A percentile compares a stretch with the other conserved stretches of the same genome.
These are phyloP conservation scores for Drosophila setifemur DNA, from an alignment of 1,140 invertebrate species.

Conservation along the genomic window DNA sequence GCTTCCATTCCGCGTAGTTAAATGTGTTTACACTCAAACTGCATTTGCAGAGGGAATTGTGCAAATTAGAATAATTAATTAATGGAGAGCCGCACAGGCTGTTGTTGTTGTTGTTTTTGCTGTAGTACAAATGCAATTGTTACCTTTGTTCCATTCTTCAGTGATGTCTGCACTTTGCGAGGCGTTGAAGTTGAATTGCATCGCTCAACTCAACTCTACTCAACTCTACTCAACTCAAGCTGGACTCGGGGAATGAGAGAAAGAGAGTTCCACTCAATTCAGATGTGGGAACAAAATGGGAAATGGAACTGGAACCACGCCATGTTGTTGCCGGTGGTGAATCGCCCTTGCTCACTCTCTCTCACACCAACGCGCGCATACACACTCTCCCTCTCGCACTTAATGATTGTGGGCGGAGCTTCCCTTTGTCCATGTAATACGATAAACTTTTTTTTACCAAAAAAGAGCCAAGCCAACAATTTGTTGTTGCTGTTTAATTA, in stretches of 20 bases:
- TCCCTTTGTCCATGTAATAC: slow-evolving; percentile 15
- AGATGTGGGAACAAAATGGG: slow-evolving; percentile 59
- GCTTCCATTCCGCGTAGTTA: slow-evolving; percentile 18
- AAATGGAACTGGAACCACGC: slow-evolving; percentile 66
- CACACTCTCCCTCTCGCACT: slow-evolving; percentile 7
- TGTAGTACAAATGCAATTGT: slow-evolving; percentile 36
- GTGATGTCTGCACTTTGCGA: slow-evolving; percentile 50
- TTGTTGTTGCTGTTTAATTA: slow-evolving; percentile 54
- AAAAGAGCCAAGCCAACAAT: slow-evolving; percentile 36
- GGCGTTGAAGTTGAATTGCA: slow-evolving; percentile 44
- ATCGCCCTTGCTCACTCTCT: slow-evolving; percentile 15
- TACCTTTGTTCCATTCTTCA: slow-evolving; percentile 40
- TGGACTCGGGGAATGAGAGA: neutral
- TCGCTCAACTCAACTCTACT: neutral
- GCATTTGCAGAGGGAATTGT: slow-evolving; percentile 37
- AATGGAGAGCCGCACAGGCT: slow-evolving; percentile 9
- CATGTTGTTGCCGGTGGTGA: slow-evolving; percentile 58
- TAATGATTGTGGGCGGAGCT: slow-evolving; percentile 62
- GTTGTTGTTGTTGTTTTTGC: slow-evolving; percentile 21
- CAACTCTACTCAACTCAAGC: neutral
- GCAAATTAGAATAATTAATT: slow-evolving; percentile 67
- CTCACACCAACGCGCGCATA: too few species aligned
- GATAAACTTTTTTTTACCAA: slow-evolving; percentile 3
- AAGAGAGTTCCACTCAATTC: slow-evolving; percentile 58
- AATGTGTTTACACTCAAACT: slow-evolving; percentile 50